Conservation (phyloP, 2,888 invertebrate genomes). For the Biston stratarius region DNA sequence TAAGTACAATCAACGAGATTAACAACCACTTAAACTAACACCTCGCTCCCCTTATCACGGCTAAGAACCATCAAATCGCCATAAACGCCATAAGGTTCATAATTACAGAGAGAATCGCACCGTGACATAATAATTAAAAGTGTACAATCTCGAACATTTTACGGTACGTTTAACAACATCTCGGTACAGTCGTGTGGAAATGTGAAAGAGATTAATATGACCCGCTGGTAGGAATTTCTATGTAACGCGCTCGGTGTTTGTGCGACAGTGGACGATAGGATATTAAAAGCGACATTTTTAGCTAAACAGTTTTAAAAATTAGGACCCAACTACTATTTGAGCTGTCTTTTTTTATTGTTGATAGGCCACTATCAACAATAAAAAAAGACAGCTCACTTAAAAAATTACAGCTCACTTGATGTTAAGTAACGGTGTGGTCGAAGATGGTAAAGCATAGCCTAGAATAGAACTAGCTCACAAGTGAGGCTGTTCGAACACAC, state of each 20-base stretch:
- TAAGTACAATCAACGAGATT: slow-evolving; percentile 15
- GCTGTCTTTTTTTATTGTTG: too few species aligned
- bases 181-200: slow-evolving; percentile 63
- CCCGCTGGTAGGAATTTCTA: slow-evolving; percentile 74
- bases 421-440: too few species aligned
- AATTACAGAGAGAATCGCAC: slow-evolving; percentile 42
- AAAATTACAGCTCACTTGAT: too few species aligned
- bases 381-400: too few species aligned
- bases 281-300: not conserved
- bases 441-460: too few species aligned
- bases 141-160: slow-evolving; percentile 70
- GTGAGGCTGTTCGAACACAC: too few species aligned
- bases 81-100: slow-evolving; percentile 36
- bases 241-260: slow-evolving; percentile 59
- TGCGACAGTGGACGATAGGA: slow-evolving; percentile 43
- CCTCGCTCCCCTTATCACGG: slow-evolving; percentile 16
- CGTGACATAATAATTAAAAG: slow-evolving; percentile 69
- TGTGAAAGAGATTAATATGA: slow-evolving; percentile 80
- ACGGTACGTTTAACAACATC: slow-evolving; percentile 68
- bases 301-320: too few species aligned
- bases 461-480: too few species aligned
- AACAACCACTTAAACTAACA: slow-evolving; percentile 11
- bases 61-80: slow-evolving; percentile 30
- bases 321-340: too few species aligned
- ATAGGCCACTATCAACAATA: too few species aligned